A percentile compares a stretch with the other conserved stretches of the same genome.
Conservation (phyloP, 2,113 vertebrate species). For the Melierax canorus region DNA sequence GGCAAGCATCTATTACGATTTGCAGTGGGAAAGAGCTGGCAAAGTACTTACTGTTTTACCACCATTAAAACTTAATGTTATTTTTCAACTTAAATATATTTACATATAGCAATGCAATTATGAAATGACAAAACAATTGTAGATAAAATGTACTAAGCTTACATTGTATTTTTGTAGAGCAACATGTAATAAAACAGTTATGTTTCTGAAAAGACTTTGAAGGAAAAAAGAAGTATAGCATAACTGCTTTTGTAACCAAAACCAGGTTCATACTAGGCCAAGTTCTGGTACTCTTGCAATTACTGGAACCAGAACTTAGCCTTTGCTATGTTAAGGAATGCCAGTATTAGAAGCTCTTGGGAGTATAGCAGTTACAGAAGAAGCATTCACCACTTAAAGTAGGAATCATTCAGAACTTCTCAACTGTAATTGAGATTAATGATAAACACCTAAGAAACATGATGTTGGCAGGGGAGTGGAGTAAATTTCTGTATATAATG, state of each 20-base stretch:
- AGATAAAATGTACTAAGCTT: slow-evolving; percentile 10
- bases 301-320: background rate
- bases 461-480: background rate
- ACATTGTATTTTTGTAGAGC: slow-evolving; percentile 15
- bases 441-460: background rate
- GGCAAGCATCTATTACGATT: slow-evolving; percentile 1
- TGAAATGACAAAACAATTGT: background rate
- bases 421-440: background rate
- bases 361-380: background rate
- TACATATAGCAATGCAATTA: background rate
- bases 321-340: background rate
- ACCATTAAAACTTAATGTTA: background rate
- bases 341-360: background rate
- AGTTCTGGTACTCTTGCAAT: background rate
- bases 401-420: background rate
- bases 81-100: slow-evolving; percentile 18
- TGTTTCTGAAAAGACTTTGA: background rate
- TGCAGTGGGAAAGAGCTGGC: background rate
- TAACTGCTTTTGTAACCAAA: background rate
- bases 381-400: background rate
- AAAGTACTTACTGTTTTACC: background rate
- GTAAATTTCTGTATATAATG: background rate
- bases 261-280: background rate
- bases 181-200: background rate
- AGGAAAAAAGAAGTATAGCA: background rate